These are phyloP conservation scores for Orthosia incerta DNA, from an alignment of 2,888 invertebrate species.

Conservation along the genomic window DNA sequence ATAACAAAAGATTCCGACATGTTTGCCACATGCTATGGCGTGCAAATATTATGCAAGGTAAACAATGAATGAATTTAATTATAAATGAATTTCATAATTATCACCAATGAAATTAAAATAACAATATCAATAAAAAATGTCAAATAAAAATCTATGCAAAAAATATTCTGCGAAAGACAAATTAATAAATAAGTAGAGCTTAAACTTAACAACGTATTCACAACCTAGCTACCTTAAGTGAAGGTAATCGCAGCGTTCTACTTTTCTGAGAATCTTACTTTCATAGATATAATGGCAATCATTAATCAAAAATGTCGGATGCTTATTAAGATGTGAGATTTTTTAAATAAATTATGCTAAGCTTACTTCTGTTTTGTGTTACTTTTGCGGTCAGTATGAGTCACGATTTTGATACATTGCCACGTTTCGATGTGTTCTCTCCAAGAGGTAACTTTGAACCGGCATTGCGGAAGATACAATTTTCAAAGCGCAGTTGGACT, in stretches of 20 bases:
- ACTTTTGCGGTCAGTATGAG: background rate
- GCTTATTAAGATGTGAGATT: constrained; percentile 36
- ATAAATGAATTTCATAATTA: no score
- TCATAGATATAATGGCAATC: constrained; percentile 8
- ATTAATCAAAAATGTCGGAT: constrained; percentile 50
- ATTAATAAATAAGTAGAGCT: background rate
- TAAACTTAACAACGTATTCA: background rate
- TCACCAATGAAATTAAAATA: no score
- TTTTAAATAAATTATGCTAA: constrained; percentile 21
- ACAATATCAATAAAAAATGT: no score
- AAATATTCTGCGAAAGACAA: background rate
- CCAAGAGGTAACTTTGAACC: background rate
- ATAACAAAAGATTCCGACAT: no score
- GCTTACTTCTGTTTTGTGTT: constrained; percentile 31
- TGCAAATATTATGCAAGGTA: no score
- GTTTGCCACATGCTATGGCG: no score
- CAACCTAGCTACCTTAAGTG: constrained; percentile 5
- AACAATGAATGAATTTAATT: no score
- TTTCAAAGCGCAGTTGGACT: background rate
- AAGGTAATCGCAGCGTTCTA: constrained; percentile 25
- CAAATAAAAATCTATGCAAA: no score
- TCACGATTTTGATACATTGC: background rate
- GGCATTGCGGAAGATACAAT: background rate
- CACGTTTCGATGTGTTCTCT: background rate
- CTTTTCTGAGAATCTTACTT: constrained; percentile 26